Conservation (phyloP, 1,140 invertebrate genomes). For the Conus betulinus region DNA sequence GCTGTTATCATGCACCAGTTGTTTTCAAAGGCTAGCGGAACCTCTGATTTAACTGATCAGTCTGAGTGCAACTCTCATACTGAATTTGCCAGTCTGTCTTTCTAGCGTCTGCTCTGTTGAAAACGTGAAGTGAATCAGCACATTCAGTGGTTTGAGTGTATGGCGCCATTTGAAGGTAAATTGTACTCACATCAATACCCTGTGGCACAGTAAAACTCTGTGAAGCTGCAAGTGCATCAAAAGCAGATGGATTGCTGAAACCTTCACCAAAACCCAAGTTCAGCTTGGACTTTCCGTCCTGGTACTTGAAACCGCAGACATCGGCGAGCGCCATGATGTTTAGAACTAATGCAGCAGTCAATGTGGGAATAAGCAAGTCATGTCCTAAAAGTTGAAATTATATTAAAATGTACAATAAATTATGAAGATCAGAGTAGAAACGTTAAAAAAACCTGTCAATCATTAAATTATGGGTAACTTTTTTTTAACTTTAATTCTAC, state of each 20-base stretch:
- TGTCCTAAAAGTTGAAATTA: not conserved
- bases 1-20: too few relatives aligned
- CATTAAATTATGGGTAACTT: too few relatives aligned
- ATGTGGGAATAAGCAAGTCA: not conserved
- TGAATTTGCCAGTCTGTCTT: too few relatives aligned
- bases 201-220: constrained; percentile 65
- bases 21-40: too few relatives aligned
- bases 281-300: constrained; percentile 47
- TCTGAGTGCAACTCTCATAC: too few relatives aligned
- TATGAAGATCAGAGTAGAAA: too few relatives aligned
- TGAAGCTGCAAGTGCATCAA: constrained; percentile 55
- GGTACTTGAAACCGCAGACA: constrained; percentile 62
- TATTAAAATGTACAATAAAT: too few relatives aligned
- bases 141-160: not conserved
- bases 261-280: constrained; percentile 39
- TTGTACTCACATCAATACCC: constrained; percentile 63
- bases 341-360: constrained; percentile 29
- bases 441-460: too few relatives aligned
- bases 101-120: too few relatives aligned
- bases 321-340: constrained; percentile 70
- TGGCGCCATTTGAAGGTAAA: not conserved
- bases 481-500: too few relatives aligned
- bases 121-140: not conserved
- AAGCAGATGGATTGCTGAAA: constrained; percentile 37
- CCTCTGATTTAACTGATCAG: too few relatives aligned